phyloP scores from a whole-genome alignment of 2,113 vertebrate species.

The Anolis carolinensis region DNA sequence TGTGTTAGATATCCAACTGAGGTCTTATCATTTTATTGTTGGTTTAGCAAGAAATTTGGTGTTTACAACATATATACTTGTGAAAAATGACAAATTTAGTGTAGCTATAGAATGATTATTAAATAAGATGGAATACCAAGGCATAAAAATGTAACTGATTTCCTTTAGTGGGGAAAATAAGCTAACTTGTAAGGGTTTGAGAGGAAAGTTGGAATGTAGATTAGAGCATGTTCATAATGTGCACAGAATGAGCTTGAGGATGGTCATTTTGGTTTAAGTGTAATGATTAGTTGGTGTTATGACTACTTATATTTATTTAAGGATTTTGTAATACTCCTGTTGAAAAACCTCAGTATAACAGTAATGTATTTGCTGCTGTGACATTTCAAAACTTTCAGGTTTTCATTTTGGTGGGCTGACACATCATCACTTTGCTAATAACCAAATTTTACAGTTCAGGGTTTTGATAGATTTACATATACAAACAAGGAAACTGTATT shows the following conservation, averaged over 20 bases:
- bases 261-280: conserved; percentile 83
- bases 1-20: conserved; percentile 79
- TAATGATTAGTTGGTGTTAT: conserved; percentile 86
- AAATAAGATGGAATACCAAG: conserved; percentile 81
- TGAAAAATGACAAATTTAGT: conserved; percentile 75
- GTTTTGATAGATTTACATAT: conserved; percentile 85
- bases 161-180: conserved; percentile 82
- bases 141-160: conserved; percentile 78
- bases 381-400: conserved; percentile 81
- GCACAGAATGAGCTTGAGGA: conserved; percentile 91
- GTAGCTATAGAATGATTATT: conserved; percentile 77
- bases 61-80: conserved; percentile 80
- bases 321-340: conserved; percentile 89
- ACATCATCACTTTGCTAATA: conserved; percentile 89
- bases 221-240: conserved; percentile 94
- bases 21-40: conserved; percentile 81
- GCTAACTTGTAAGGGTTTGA: conserved; percentile 84
- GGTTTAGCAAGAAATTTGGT: conserved; percentile 78
- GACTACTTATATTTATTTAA: conserved; percentile 85
- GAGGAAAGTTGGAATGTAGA: conserved; percentile 88
- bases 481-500: conserved; percentile 86
- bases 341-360: conserved; percentile 86
- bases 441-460: conserved; percentile 95
- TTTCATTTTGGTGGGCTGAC: conserved; percentile 76
- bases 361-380: conserved; percentile 88